Percentiles rank a stretch among this genome's conserved stretches.
Evolutionary conservation across 2,888 invertebrate genomes (phyloP).

Genomic region (Drosophila nr. medialis): DNA sequence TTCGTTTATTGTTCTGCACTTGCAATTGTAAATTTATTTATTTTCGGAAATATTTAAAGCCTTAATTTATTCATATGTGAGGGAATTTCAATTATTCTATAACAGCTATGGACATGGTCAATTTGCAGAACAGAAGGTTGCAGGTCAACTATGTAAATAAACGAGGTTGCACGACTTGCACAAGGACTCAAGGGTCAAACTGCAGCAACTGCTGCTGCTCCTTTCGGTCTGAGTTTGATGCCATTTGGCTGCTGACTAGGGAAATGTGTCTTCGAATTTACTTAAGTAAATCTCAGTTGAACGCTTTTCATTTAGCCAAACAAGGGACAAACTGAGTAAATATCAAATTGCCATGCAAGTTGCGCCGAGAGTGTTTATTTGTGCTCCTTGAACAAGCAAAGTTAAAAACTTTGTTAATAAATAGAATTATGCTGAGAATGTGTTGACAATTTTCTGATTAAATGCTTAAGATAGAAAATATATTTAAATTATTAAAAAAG

Average conservation of each 20-base stretch:
- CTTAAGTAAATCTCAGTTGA: slow-evolving; percentile 70
- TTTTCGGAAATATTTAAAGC: slow-evolving; percentile 26
- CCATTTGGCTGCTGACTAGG: slow-evolving; percentile 27
- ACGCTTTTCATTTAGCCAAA: slow-evolving; percentile 63
- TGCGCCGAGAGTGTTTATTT: background rate
- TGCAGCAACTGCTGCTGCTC: slow-evolving; percentile 12
- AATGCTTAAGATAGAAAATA: too few relatives aligned
- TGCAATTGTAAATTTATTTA: slow-evolving; percentile 33
- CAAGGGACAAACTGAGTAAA: slow-evolving; percentile 19
- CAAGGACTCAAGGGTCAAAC: slow-evolving; percentile 29
- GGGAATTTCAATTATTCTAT: slow-evolving; percentile 37
- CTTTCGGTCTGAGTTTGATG: background rate
- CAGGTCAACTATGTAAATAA: slow-evolving; percentile 33
- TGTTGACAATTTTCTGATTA: background rate
- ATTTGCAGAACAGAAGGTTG: slow-evolving; percentile 27
- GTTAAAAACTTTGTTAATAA: slow-evolving; percentile 28
- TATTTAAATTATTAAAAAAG: background rate
- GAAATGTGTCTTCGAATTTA: slow-evolving; percentile 62
- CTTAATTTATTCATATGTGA: slow-evolving; percentile 43
- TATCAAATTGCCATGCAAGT: slow-evolving; percentile 9
- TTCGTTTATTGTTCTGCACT: slow-evolving; percentile 11
- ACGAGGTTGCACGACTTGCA: slow-evolving; percentile 37
- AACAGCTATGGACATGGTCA: slow-evolving; percentile 22
- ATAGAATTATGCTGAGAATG: slow-evolving; percentile 13
- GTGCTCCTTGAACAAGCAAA: slow-evolving; percentile 12